Base-by-base conservation (phyloP, 1,140 invertebrate genomes). In the Myzus persicae region DNA sequence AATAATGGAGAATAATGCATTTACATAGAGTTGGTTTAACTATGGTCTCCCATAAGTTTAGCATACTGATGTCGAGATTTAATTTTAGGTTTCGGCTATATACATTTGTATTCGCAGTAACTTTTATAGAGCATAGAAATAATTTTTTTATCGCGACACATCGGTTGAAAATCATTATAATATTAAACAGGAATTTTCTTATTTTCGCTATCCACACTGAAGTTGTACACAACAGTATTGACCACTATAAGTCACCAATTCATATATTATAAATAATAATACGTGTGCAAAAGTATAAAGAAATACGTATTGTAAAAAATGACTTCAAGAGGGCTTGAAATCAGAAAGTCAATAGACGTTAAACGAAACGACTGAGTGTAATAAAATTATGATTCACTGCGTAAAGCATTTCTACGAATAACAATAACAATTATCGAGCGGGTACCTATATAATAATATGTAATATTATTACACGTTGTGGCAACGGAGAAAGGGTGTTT, bases 351-450 rank as follows among this genome's bases (percentile, higher is more conserved):
- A 14, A 76, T n/a, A 31, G 46, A 51, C 31, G 4, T 67, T 67
- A 67, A 67, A 67, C 59, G 59, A 67, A 31, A 67, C 11, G 31
- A 67, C 31, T 59, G 31, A n/a, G 59, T n/a, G 20, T 48, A 67
- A 31, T 67, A 67, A 31, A 67, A 67, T 67, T n/a, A 67, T 67
- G 59, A 76, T 76, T 76, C 59, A 76, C 31, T 5, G 59, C 59
- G 59, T 76, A 76, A 76, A 76, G n/a, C 14, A 76, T 76, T 76
- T 76, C 59, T n/a, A 76, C 59, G n/a, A 76, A n/a, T 76, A 76
- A 76, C n/a, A 76, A 76, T 6, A 67, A 67, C n/a, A 76, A 76
- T 36, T 76, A n/a, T n/a, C 14, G 59, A n/a, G 59, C 14, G 4
- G 59, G n/a, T 76, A 76, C 59, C 59, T 26, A 26, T 76, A 76